A percentile compares a stretch with the other conserved stretches of the same genome.
phyloP scores from a whole-genome alignment of 2,888 invertebrate species.

The Adelphocoris suturalis region DNA sequence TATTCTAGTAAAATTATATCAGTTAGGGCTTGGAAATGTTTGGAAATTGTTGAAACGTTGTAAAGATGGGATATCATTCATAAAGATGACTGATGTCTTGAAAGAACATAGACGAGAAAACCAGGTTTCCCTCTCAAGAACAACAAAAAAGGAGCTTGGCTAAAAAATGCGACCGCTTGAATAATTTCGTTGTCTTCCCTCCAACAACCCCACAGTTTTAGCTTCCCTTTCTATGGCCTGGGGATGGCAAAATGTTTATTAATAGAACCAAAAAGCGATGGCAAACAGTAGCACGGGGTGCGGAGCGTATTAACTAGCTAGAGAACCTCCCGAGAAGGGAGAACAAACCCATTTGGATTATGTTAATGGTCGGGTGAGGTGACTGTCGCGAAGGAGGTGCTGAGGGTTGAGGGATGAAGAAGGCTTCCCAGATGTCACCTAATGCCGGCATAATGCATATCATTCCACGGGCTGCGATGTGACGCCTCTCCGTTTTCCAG shows the following conservation, averaged over 20 bases:
- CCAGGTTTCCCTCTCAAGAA: background rate
- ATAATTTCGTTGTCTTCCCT: constrained; percentile 2
- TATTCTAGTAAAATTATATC: no score
- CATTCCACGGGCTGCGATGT: background rate
- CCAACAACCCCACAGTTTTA: background rate
- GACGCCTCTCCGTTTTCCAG: background rate
- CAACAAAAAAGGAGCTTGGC: background rate
- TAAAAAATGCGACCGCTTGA: constrained; percentile 28
- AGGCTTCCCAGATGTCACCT: constrained; percentile 69
- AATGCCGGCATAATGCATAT: constrained; percentile 70
- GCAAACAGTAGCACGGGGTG: constrained; percentile 29
- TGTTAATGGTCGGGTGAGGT: constrained; percentile 52
- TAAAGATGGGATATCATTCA: no score
- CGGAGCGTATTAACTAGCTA: constrained; percentile 53
- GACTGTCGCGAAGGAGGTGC: background rate
- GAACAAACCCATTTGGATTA: constrained; percentile 67
- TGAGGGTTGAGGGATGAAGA: constrained; percentile 65
- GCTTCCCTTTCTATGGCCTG: constrained; percentile 7
- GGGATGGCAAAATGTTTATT: constrained; percentile 57
- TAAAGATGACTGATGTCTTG: constrained; percentile 9
- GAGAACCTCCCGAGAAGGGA: background rate
- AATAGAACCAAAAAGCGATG: constrained; percentile 56
- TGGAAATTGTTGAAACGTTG: no score
- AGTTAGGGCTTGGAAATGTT: no score
- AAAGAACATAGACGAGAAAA: background rate